Evolutionary conservation across 2,888 invertebrate genomes (phyloP), one percentile per base, ranked within the genome.

Genomic region (Spicauda simplicius): DNA sequence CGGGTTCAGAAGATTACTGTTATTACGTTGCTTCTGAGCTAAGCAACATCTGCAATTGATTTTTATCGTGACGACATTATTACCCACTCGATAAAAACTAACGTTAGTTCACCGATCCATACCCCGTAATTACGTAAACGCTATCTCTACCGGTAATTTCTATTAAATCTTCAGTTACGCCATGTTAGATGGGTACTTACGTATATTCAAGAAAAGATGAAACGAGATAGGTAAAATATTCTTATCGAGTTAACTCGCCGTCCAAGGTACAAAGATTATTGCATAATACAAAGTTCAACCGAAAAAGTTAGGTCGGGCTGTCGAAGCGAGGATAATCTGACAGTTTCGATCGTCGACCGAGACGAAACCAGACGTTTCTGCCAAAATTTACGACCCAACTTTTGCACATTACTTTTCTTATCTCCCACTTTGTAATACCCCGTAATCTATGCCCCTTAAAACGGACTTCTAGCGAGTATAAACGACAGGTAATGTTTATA

Each of bases 51-150:
- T 81, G 82, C 83, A 83, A 87, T 88, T 86, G 90, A 90, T 90
- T 89, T 83, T 86, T 90, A 90, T 90, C 90, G 80, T 83, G 85
- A 90, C 86, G 85, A 88, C 84, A 88, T 90, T 86, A 90, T 89
- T 85, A 86, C 81, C 77, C 79, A 80, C 78, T 79, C 72, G 75
- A 81, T 80, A 82, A 82, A 83, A 84, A 80, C 76, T 72, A 64
- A 65, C 69, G 57, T 66, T 64, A 61, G 70, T 69, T 71, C 64
- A 73, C 66, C 56, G 66, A 70, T 57, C 66, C 64, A 69, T 76
- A 80, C 75, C 74, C 73, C 74, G 70, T 78, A 78, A 81, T 83
- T 81, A 78, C 71, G 33, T 53, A 53, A 57, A 64, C 41, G 84
- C 83, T 85, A 85, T 84, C 83, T 83, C 82, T 73, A 72, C 72